phyloP scores from a whole-genome alignment of 2,797 vertebrate species.

The Mormyrus hasselquistii region DNA sequence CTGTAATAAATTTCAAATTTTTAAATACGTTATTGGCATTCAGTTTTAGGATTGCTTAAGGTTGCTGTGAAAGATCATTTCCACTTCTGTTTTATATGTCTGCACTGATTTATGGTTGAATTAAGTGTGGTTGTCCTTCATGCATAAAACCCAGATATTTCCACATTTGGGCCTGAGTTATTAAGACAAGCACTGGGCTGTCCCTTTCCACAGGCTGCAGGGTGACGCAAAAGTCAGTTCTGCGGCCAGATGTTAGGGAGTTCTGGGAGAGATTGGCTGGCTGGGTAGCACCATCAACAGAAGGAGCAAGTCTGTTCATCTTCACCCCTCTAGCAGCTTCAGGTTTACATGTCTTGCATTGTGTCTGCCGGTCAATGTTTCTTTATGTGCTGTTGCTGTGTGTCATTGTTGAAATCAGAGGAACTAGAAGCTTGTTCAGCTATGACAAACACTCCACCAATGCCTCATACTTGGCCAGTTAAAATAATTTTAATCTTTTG shows the following conservation, averaged over 20 bases:
- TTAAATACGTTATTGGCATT: neutral
- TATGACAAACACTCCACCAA: neutral
- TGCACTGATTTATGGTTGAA: neutral
- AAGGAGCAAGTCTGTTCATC: slow-evolving; percentile 69
- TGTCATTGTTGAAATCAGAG: neutral
- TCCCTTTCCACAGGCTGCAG: slow-evolving; percentile 49
- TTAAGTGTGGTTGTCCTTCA: neutral
- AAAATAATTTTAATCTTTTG: neutral
- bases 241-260: slow-evolving; percentile 58
- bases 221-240: slow-evolving; percentile 58
- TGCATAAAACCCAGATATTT: neutral
- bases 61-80: neutral
- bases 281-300: slow-evolving; percentile 51
- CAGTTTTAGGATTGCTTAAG: neutral
- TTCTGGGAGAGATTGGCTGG: slow-evolving; percentile 77
- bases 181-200: neutral
- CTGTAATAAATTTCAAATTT: neutral
- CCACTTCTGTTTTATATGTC: neutral
- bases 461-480: neutral
- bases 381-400: neutral
- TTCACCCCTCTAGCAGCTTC: slow-evolving; percentile 78
- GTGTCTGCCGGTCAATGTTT: neutral
- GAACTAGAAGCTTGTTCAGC: neutral
- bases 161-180: neutral
- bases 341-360: slow-evolving; percentile 49